Evolutionary conservation across 1,140 invertebrate genomes (phyloP).

Genomic region (Trachymyrmex cornetzi): DNA sequence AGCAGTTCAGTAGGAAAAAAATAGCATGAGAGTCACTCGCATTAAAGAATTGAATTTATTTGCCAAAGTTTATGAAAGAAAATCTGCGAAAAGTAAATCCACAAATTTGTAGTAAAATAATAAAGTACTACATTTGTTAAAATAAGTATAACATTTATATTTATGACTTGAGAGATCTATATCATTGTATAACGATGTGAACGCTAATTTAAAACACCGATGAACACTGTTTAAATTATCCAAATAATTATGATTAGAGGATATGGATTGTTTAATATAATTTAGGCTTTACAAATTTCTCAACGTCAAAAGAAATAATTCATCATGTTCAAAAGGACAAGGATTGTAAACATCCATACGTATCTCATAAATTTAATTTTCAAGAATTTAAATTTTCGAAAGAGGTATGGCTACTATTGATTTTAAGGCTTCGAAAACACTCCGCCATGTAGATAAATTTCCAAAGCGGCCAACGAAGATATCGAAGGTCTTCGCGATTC

Average conservation of each 20-base stretch:
- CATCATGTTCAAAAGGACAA: neutral
- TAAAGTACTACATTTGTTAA: neutral
- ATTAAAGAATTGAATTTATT: neutral
- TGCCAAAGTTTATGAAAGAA: neutral
- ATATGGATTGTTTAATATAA: neutral
- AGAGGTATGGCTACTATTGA: neutral
- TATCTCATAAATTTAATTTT: neutral
- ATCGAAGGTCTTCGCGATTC: constrained; percentile 7
- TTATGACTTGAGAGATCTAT: neutral
- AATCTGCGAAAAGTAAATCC: neutral
- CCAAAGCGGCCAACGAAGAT: neutral
- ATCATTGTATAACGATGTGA: neutral
- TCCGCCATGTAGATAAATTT: neutral
- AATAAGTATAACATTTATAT: neutral
- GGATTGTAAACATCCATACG: neutral
- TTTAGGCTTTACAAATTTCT: neutral
- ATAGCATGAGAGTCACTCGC: too few species aligned
- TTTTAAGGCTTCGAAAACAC: neutral
- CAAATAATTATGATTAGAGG: neutral
- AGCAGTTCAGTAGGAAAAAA: neutral
- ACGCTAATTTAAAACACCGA: neutral
- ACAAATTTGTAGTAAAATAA: neutral
- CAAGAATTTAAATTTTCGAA: neutral
- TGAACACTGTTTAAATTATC: neutral
- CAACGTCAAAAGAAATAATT: neutral